A percentile compares a stretch with the other conserved stretches of the same genome.
Evolutionary conservation across 2,888 invertebrate species (phyloP).

Genomic region (Amiota communis): DNA sequence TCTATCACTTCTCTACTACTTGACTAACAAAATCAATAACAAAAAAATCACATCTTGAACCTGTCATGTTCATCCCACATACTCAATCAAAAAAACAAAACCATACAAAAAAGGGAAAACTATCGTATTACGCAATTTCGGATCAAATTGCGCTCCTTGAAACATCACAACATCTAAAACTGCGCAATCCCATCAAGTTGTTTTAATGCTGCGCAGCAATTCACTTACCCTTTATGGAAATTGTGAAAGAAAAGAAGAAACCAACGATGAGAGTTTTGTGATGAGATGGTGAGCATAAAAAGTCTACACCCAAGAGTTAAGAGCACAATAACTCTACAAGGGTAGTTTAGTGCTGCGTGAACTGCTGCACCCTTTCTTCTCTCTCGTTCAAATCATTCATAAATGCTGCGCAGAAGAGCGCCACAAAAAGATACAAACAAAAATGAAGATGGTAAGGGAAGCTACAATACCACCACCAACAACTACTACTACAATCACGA

Average conservation of each 20-base stretch:
- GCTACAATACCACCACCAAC: background rate
- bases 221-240: no score
- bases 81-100: background rate
- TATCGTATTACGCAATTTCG: slow-evolving; percentile 26
- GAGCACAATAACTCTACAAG: slow-evolving; percentile 23
- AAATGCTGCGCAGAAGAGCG: slow-evolving; percentile 9
- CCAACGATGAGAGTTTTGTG: background rate
- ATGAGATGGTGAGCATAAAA: background rate
- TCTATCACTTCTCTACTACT: slow-evolving; percentile 3
- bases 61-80: slow-evolving; percentile 12
- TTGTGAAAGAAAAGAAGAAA: background rate
- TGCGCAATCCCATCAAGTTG: slow-evolving; percentile 16
- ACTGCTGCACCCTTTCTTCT: slow-evolving; percentile 19
- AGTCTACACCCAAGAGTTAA: slow-evolving; percentile 1
- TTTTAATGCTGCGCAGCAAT: background rate
- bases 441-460: background rate
- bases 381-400: background rate
- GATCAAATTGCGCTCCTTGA: slow-evolving; percentile 20
- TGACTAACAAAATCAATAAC: background rate
- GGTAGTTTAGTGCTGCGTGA: background rate
- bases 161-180: background rate
- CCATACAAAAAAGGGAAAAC: background rate
- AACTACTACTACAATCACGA: background rate
- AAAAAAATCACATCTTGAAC: slow-evolving; percentile 19
- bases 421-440: slow-evolving; percentile 6